phyloP scores from a whole-genome alignment of 1,140 invertebrate species.

The Ostrea denselamellosa region DNA sequence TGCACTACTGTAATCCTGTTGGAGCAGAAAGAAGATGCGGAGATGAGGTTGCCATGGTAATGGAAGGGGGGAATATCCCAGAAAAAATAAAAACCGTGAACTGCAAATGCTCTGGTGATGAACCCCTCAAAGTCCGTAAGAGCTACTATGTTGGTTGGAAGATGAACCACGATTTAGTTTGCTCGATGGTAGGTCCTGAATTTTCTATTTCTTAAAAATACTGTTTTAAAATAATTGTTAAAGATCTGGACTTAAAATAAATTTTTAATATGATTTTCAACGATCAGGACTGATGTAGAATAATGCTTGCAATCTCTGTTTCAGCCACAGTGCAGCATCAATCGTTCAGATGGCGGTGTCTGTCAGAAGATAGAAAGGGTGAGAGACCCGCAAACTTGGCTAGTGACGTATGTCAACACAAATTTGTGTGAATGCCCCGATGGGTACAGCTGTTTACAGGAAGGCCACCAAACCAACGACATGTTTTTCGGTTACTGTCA shows the following conservation, averaged over 20 bases:
- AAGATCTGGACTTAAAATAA: not conserved
- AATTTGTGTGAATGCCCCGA: not conserved
- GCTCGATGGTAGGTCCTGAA: not conserved
- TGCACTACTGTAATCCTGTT: slow-evolving; percentile 26
- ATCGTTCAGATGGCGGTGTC: not conserved
- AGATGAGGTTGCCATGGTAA: slow-evolving; percentile 16
- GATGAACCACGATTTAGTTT: not conserved
- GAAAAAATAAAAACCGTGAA: not conserved
- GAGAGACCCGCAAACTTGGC: not conserved
- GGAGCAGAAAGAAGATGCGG: not conserved
- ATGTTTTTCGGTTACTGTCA: not conserved
- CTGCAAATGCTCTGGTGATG: slow-evolving; percentile 7
- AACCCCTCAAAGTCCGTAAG: not conserved
- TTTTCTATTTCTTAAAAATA: not conserved
- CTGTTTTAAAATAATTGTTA: not conserved
- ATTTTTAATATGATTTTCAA: not conserved
- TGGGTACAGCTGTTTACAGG: not conserved
- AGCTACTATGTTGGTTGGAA: slow-evolving; percentile 3
- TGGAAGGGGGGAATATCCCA: slow-evolving; percentile 32
- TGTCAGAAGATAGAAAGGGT: not conserved
- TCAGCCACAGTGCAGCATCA: not conserved
- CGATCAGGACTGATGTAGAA: not conserved
- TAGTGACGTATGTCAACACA: not conserved
- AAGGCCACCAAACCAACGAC: not conserved
- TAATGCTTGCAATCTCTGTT: not conserved